Percentiles rank a stretch among this genome's conserved stretches.
These are phyloP conservation scores for Drosophila kanapiae DNA, from an alignment of 1,140 invertebrate species.

Conservation along the genomic window DNA sequence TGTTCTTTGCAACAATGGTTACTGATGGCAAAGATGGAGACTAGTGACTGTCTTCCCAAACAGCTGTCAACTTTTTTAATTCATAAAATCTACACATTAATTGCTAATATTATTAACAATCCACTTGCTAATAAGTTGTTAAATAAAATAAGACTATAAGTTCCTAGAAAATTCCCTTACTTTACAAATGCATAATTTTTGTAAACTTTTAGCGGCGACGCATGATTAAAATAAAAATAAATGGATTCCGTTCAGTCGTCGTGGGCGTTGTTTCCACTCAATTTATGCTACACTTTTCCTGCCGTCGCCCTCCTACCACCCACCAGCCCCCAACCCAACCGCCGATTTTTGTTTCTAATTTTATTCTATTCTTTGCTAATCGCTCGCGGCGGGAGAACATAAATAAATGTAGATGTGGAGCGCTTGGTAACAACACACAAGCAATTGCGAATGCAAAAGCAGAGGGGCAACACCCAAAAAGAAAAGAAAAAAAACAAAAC, in stretches of 20 bases:
- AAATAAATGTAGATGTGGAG: slow-evolving; percentile 32
- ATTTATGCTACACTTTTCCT: slow-evolving; percentile 27
- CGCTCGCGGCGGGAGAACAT: slow-evolving; percentile 12
- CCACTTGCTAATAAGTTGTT: no score
- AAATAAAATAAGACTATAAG: no score
- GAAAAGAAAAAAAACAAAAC: not conserved
- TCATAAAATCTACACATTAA: no score
- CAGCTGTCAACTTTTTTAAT: no score
- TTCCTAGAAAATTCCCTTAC: not conserved
- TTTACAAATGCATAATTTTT: slow-evolving; percentile 8
- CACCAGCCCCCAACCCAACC: not conserved
- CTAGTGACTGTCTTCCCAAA: no score
- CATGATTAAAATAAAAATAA: slow-evolving; percentile 52
- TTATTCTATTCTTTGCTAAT: slow-evolving; percentile 33
- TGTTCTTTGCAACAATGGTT: no score
- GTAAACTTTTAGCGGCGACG: not conserved
- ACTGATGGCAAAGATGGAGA: no score
- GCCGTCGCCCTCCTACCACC: not conserved
- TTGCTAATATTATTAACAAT: no score
- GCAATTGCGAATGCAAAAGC: slow-evolving; percentile 18
- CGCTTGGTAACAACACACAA: slow-evolving; percentile 39
- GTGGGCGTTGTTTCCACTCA: slow-evolving; percentile 50
- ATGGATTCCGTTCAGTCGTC: slow-evolving; percentile 23
- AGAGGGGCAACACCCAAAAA: slow-evolving; percentile 7
- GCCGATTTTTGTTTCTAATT: slow-evolving; percentile 18